Base-by-base conservation (phyloP, 2,888 invertebrate species). In the Hyppa rectilinea region DNA sequence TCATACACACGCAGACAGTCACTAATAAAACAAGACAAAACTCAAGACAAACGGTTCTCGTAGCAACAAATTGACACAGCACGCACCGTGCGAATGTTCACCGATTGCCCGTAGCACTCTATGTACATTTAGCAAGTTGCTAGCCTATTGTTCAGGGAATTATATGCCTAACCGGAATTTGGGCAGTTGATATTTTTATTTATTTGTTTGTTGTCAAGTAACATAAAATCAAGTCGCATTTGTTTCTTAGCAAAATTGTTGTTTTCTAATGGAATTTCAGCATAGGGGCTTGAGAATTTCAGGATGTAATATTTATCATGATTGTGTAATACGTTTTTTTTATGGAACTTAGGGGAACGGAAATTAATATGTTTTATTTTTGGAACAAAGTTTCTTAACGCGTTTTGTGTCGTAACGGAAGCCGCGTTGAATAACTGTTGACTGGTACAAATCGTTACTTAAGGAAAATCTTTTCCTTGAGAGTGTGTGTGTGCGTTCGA, bases 51-150 rank as follows among this genome's bases (percentile, higher is more conserved):
- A 20, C 9, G 2, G 26, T 20, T 31, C 50, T 78, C 56, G 40
- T 65, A 60, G 73, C 73, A 59, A 71, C 78, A 59, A 40, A 45
- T 50, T n/a, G 36, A 4, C 23, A 31, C 17, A 38, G 59, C 77
- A 77, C 80, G 80, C 67, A 10, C 47, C 1, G 31, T 43, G 55
- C 47, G 77, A 56, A 64, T 74, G 77, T 7, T 40, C 43, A 17
- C n/a, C 40, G 79, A 71, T 61, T 52, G 36, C 12, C 34, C 20
- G 52, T 7, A 75, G 12, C 6, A 12, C 29, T n/a, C 14, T 3
- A 12, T n/a, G n/a, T n/a, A n/a, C n/a, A n/a, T n/a, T n/a, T 23
- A 23, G 2, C 34, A 23, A 9, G 74, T 79, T 79, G 43, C 62
- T 59, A 62, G 17, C 74, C 49, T 79, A 75, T 6, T 31, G 3